phyloP scores from a whole-genome alignment of 2,797 vertebrate genomes.

The Sylvilagus floridanus region DNA sequence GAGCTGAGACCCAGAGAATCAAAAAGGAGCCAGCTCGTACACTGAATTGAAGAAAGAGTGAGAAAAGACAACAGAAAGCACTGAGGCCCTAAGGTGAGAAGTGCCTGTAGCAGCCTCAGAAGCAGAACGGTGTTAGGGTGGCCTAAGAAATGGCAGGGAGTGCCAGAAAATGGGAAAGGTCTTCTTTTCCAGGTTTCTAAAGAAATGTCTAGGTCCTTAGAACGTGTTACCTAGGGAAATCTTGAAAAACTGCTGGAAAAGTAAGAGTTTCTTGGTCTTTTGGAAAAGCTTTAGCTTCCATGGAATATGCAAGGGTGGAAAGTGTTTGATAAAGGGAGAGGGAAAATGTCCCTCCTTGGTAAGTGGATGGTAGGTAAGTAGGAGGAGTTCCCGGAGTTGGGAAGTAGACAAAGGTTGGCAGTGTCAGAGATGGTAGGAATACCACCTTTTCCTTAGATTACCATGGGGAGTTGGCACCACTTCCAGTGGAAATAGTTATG shows the following conservation, averaged over 20 bases:
- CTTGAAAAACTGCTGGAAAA: neutral
- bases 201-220: neutral
- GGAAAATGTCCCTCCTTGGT: neutral
- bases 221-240: neutral
- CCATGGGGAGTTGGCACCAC: neutral
- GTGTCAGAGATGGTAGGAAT: neutral
- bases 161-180: neutral
- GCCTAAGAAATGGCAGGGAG: neutral
- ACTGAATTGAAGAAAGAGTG: neutral
- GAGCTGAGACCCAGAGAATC: neutral
- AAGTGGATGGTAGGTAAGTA: neutral
- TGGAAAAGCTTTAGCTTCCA: neutral
- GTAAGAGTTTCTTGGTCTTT: neutral
- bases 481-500: neutral
- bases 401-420: neutral
- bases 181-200: neutral
- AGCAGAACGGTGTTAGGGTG: neutral
- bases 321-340: neutral
- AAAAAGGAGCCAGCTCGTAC: neutral
- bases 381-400: neutral
- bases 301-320: neutral
- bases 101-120: too few species aligned
- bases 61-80: neutral
- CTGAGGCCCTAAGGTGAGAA: neutral
- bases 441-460: neutral